These are phyloP conservation scores for Micropterix aruncella DNA, from an alignment of 2,888 invertebrate species.

Conservation along the genomic window DNA sequence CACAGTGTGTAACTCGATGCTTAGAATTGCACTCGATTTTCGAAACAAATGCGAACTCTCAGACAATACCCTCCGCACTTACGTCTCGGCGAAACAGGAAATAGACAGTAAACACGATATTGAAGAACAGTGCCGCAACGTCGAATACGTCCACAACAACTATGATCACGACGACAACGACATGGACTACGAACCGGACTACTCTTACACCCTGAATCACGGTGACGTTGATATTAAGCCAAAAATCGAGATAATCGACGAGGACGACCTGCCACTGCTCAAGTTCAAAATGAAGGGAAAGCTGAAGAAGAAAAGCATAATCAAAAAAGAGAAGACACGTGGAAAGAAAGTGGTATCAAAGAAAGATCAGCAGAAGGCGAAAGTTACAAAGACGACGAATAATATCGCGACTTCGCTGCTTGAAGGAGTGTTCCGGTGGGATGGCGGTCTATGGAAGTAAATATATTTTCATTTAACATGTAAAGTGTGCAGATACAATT, in stretches of 20 bases:
- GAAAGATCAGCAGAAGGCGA: constrained; percentile 11
- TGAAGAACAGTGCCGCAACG: constrained; percentile 5
- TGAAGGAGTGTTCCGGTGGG: constrained; percentile 30
- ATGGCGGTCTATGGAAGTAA: constrained; percentile 33
- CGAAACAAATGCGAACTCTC: constrained; percentile 11
- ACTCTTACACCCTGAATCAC: constrained; percentile 3
- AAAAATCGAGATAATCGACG: constrained; percentile 4
- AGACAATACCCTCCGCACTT: constrained; percentile 8
- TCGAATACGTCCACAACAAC: constrained; percentile 7
- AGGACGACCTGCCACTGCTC: neutral
- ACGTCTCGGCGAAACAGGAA: constrained; percentile 3
- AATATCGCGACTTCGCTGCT: constrained; percentile 27
- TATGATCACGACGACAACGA: constrained; percentile 2
- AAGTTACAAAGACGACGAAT: constrained; percentile 11
- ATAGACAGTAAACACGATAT: constrained; percentile 6
- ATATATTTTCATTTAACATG: constrained; percentile 9
- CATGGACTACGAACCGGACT: constrained; percentile 3
- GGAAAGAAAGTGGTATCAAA: constrained; percentile 2
- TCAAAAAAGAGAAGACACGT: constrained; percentile 8
- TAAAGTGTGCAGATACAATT: too few species aligned
- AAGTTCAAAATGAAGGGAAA: constrained; percentile 3
- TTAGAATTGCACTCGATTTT: constrained; percentile 11
- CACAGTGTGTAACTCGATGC: constrained; percentile 10
- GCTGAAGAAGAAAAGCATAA: constrained; percentile 3
- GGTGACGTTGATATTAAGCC: constrained; percentile 7